These are phyloP conservation scores for Hyles vespertilio DNA, from an alignment of 1,140 invertebrate species.

Conservation along the genomic window DNA sequence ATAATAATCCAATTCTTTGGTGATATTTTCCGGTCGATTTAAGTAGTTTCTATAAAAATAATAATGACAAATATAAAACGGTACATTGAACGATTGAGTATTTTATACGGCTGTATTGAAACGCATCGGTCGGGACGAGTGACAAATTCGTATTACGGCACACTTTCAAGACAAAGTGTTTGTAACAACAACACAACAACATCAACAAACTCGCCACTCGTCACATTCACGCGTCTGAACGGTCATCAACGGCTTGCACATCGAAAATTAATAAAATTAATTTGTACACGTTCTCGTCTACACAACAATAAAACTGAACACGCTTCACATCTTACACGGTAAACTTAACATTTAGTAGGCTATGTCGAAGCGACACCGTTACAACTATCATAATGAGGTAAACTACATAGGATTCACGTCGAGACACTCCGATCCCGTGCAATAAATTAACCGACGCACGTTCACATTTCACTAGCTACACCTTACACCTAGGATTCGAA, in stretches of 20 bases:
- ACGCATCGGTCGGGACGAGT: conserved; percentile 21
- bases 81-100: conserved; percentile 46
- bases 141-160: conserved; percentile 23
- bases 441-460: conserved; percentile 29
- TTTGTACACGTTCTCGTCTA: conserved; percentile 62
- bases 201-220: conserved; percentile 37
- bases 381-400: conserved; percentile 70
- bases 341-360: conserved; percentile 71
- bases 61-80: conserved; percentile 15
- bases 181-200: conserved; percentile 36
- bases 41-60: conserved; percentile 4
- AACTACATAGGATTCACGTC: conserved; percentile 66
- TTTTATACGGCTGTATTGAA: conserved; percentile 41
- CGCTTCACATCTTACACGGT: conserved; percentile 64
- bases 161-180: conserved; percentile 37
- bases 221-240: conserved; percentile 16
- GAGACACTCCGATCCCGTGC: conserved; percentile 33
- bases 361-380: conserved; percentile 68
- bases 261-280: conserved; percentile 53
- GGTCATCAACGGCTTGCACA: conserved; percentile 25
- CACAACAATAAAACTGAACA: conserved; percentile 46
- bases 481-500: conserved; percentile 69
- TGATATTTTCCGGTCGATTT: conserved; percentile 37
- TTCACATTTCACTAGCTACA: conserved; percentile 63
- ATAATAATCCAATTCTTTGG: conserved; percentile 41